These are phyloP conservation scores for Eristalinus aeneus DNA, from an alignment of 2,888 invertebrate genomes.

Conservation along the genomic window DNA sequence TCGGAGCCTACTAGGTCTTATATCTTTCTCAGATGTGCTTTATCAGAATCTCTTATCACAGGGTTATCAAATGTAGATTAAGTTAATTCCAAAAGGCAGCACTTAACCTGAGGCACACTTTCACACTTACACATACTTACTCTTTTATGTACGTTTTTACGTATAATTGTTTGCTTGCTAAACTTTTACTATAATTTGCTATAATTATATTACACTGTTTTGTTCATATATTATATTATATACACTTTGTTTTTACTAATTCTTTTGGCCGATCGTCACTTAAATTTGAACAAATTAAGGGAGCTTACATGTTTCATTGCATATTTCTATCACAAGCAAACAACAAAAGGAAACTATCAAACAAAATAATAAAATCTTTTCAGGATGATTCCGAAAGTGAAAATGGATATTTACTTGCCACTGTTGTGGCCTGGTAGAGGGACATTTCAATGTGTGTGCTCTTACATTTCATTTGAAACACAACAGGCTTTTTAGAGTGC, in stretches of 20 bases:
- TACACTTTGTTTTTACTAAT: conserved; percentile 19
- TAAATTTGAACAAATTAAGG: conserved; percentile 18
- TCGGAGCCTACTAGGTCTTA: neutral
- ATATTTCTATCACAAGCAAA: conserved; percentile 58
- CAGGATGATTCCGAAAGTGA: conserved; percentile 87
- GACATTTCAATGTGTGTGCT: conserved; percentile 4
- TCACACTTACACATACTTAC: neutral
- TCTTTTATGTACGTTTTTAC: neutral
- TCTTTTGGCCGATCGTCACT: conserved; percentile 28
- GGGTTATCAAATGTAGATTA: neutral
- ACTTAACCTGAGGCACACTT: conserved; percentile 2
- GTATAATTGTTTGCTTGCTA: conserved; percentile 15
- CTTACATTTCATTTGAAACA: conserved; percentile 22
- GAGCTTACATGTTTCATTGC: conserved; percentile 35
- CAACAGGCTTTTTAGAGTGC: conserved; percentile 25
- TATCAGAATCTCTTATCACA: neutral
- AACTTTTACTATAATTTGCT: conserved; percentile 42
- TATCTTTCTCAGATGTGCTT: neutral
- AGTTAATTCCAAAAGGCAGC: neutral
- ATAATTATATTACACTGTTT: conserved; percentile 12
- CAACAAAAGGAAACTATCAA: conserved; percentile 38
- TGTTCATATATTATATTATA: conserved; percentile 25
- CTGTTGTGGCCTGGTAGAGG: conserved; percentile 83
- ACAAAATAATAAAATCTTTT: conserved; percentile 76
- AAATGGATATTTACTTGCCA: conserved; percentile 85